Conservation (phyloP, 2,888 invertebrate genomes). For the Stenotaenia linearis region DNA sequence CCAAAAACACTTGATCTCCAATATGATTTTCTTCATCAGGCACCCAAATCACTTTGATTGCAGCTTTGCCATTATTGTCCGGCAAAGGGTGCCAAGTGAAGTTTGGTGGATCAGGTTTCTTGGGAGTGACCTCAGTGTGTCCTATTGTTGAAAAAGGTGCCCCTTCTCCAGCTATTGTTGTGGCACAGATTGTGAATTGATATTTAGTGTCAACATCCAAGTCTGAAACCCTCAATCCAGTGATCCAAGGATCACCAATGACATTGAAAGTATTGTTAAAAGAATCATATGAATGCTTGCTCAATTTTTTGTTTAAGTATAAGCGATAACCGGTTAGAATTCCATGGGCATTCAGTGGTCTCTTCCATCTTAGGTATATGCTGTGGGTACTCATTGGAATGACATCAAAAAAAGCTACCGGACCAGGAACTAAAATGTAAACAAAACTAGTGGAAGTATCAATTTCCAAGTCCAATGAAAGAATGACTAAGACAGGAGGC, state of each 20-base stretch:
- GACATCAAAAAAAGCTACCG: slow-evolving; percentile 75
- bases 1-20: slow-evolving; percentile 51
- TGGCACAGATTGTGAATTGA: slow-evolving; percentile 66
- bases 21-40: slow-evolving; percentile 74
- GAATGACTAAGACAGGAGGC: no score
- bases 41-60: slow-evolving; percentile 72
- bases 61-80: slow-evolving; percentile 65
- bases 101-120: slow-evolving; percentile 51
- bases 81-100: slow-evolving; percentile 64
- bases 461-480: no score
- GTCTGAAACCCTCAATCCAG: slow-evolving; percentile 74
- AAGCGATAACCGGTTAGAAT: slow-evolving; percentile 85
- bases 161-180: slow-evolving; percentile 82
- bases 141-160: slow-evolving; percentile 31
- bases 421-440: slow-evolving; percentile 61
- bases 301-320: slow-evolving; percentile 64
- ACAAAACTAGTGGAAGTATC: no score
- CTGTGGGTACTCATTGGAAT: slow-evolving; percentile 83
- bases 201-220: slow-evolving; percentile 83
- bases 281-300: not conserved
- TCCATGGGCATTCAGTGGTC: slow-evolving; percentile 87
- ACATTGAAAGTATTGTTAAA: slow-evolving; percentile 41
- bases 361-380: slow-evolving; percentile 83
- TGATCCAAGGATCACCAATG: slow-evolving; percentile 62
- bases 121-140: not conserved